Percentiles rank a stretch among this genome's conserved stretches.
Conservation (phyloP, 23 tunicate species). For the Clavelina lepadiformis region DNA sequence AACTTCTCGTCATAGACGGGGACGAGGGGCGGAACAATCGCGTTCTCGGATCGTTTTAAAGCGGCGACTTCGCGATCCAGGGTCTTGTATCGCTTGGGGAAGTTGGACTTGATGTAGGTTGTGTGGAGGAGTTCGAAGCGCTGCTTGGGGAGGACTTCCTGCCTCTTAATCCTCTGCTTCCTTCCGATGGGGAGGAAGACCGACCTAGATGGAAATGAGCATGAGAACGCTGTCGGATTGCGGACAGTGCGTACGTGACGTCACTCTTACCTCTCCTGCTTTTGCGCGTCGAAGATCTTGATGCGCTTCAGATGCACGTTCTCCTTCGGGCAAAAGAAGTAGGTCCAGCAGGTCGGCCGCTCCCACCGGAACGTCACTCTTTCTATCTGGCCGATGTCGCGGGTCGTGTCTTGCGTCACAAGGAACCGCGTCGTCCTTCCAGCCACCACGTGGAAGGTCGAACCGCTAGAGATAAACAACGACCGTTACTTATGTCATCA, state of each 20-base stretch:
- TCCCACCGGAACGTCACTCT: conserved; percentile 77
- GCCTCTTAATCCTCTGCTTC: conserved; percentile 21
- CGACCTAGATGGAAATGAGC: conserved; percentile 25
- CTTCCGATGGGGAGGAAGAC: conserved; percentile 48
- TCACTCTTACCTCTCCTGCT: conserved; percentile 53
- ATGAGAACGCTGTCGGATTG: too few species aligned
- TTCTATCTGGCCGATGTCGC: conserved; percentile 64
- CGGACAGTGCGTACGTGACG: too few species aligned
- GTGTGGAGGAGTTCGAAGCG: conserved; percentile 28
- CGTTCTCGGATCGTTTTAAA: not conserved
- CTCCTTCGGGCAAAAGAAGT: conserved; percentile 50
- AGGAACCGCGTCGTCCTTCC: conserved; percentile 73
- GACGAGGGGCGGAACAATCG: conserved; percentile 5
- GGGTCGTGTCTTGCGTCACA: conserved; percentile 42
- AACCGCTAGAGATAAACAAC: conserved; percentile 32
- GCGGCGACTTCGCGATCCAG: conserved; percentile 5
- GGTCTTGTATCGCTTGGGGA: conserved; percentile 8
- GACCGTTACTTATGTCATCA: not conserved
- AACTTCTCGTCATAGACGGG: too few species aligned
- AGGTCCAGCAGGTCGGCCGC: conserved; percentile 46
- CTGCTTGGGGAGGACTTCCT: conserved; percentile 14
- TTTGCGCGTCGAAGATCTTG: conserved; percentile 61
- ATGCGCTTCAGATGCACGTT: conserved; percentile 54
- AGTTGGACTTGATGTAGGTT: conserved; percentile 9
- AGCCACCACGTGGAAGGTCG: conserved; percentile 63